These are phyloP conservation scores for Drosophila tsacasi DNA, from an alignment of 1,140 invertebrate species.

Conservation along the genomic window DNA sequence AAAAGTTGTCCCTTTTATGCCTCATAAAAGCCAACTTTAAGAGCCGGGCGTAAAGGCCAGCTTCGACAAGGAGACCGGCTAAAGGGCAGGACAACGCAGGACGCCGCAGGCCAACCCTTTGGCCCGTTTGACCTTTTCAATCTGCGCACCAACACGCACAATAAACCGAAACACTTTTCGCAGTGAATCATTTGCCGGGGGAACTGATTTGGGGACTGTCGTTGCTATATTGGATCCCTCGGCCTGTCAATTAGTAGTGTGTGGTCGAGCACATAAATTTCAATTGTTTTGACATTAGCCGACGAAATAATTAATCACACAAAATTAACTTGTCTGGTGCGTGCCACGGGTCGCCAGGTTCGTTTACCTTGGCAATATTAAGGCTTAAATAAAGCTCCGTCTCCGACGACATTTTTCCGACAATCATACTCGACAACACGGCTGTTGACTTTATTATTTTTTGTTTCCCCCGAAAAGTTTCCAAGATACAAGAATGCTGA, in stretches of 20 bases:
- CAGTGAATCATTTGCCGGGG: constrained; percentile 23
- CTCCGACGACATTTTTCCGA: constrained; percentile 4
- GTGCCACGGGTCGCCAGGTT: constrained; percentile 22
- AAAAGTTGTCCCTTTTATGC: constrained; percentile 51
- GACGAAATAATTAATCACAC: constrained; percentile 50
- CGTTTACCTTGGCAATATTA: constrained; percentile 17
- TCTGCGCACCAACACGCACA: constrained; percentile 42
- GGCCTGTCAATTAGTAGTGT: constrained; percentile 48
- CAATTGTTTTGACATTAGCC: constrained; percentile 57
- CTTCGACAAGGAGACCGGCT: constrained; percentile 9
- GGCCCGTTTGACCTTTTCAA: constrained; percentile 53
- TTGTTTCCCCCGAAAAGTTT: constrained; percentile 5
- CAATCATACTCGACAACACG: neutral
- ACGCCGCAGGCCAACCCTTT: constrained; percentile 33
- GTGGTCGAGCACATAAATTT: constrained; percentile 46
- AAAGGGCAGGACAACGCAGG: constrained; percentile 7
- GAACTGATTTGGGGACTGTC: constrained; percentile 36
- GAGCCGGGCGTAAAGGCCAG: constrained; percentile 35
- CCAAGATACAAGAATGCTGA: neutral
- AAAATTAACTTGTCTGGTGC: constrained; percentile 58
- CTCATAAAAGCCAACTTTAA: constrained; percentile 48
- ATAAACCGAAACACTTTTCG: constrained; percentile 43
- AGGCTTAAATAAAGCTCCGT: neutral
- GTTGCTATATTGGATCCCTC: constrained; percentile 29
- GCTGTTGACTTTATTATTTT: constrained; percentile 18